Evolutionary conservation across 2,888 invertebrate species (phyloP), one percentile per base, ranked within the genome.

Genomic region (Drosophila subquinaria): DNA sequence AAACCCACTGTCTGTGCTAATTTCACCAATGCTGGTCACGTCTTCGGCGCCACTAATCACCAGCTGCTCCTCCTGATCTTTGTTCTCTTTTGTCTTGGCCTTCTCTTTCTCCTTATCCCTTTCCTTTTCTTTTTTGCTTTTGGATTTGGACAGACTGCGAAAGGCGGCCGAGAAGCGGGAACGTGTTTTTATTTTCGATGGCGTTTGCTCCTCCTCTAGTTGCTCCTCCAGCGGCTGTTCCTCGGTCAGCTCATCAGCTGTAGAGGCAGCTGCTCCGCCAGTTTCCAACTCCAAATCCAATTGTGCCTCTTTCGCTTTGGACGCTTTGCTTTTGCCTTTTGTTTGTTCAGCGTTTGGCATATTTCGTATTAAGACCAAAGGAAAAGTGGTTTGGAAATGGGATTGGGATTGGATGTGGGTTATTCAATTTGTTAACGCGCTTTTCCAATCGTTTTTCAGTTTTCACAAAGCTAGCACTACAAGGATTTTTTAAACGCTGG

Each of bases 121-220:
- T 5, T 57, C 53, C 53, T 61, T 66, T 35, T 72, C 67, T 36
- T 88, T 90, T 50, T 91, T 92, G 53, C 76, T 56, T 8, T 85
- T 84, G 0, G 90, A 73, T 57, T 88, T 90, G 33, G 92, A 92
- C 17, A 91, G 76, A 60, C 90, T 91, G 40, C 91, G 89, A 64
- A 92, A 82, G 30, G 92, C 92, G 13, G 90, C 83, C 20, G 91
- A 90, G 59, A 92, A 90, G 27, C 92, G 90, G 17, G 92, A 92
- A 20, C 92, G 91, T 60, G 89, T 68, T 59, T 92, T 92, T 23
- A 79, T 51, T 74, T 92, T 92, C 0, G 84, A 55, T 13, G 60
- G 51, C 0, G 45, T 1, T 10, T 52, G 50, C 20, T 20, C 20
- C 69, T 52, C 71, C 48, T 68, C 64, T 57, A 79, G 75, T 69